Evolutionary conservation across 23 tunicate genomes (phyloP), one percentile per base, ranked within the genome.

Genomic region (Clavelina lepadiformis): DNA sequence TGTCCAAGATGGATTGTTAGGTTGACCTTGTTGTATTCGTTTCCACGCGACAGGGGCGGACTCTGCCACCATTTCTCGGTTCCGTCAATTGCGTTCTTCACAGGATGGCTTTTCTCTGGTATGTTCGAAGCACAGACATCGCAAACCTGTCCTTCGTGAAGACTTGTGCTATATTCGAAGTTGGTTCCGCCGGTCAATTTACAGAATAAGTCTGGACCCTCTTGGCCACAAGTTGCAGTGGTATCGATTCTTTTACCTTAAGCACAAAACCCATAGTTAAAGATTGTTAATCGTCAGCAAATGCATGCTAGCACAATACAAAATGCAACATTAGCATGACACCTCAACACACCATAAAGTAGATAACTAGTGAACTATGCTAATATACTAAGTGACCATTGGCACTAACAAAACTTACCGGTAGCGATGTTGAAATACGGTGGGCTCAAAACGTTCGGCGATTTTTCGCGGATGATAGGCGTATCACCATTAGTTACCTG

Each of bases 41-140:
- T 79, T 3, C 93, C 93, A 26, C 86, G 81, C 5, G 88, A 79
- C 58, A 93, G 41, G 8, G 99, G 99, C 26, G 99, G 99, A 56
- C 78, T 65, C 82, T 93, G 99, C 99, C 99, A 93, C 99, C 99
- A 93, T 62, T 76, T 79, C 51, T 93, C 99, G 3, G 99, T 93
- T 24, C 99, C 99, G 51, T 93, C 99, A 46, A 93, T 93, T 0
- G 99, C 99, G 47, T 93, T 80, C 3, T 86, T 81, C 59, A 86
- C 62, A 0, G 94, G 84, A 30, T 93, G 99, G 58, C 83, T 53
- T 41, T 88, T 74, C 13, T 47, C 82, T 25, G 82, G 88, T 33
- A 55, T 57, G 44, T 22, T 52, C 24, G 57, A 46, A 71, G 85
- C 78, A 68, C 99, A 93, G 0, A 73, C 34, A 72, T 93, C 99